Evolutionary conservation across 1,140 invertebrate genomes (phyloP).

Genomic region (Drosophila arawakana): DNA sequence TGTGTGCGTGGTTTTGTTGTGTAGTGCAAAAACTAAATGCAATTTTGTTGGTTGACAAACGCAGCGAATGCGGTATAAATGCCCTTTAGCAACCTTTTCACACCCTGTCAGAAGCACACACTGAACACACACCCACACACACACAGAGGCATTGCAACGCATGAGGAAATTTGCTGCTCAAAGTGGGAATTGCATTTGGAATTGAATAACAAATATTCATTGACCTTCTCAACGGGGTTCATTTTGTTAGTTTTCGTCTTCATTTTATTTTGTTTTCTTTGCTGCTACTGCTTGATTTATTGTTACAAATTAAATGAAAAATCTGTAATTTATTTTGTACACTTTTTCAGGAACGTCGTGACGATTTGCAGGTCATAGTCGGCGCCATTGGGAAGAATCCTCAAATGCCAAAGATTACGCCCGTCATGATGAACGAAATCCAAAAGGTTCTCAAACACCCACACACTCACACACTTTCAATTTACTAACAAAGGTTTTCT

Average conservation of each 20-base stretch:
- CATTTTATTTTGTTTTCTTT: conserved; percentile 22
- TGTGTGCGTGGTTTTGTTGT: conserved; percentile 5
- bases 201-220: conserved; percentile 66
- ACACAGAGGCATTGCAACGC: conserved; percentile 21
- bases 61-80: conserved; percentile 62
- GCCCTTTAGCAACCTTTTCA: background rate
- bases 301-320: conserved; percentile 22
- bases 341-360: conserved; percentile 75
- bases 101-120: conserved; percentile 1
- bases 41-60: conserved; percentile 80
- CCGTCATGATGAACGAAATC: conserved; percentile 81
- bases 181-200: conserved; percentile 53
- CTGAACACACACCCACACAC: background rate
- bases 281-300: conserved; percentile 38
- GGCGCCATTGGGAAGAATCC: conserved; percentile 79
- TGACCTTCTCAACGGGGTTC: conserved; percentile 48
- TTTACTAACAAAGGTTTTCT: background rate
- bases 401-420: conserved; percentile 78
- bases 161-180: conserved; percentile 29
- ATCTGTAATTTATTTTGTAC: conserved; percentile 10
- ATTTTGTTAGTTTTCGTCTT: conserved; percentile 42
- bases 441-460: conserved; percentile 68
- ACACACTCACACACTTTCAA: background rate
- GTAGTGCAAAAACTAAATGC: conserved; percentile 49
- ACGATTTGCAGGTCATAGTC: conserved; percentile 83